phyloP scores from a whole-genome alignment of 2,888 invertebrate species.

The Cheilosia variabilis region DNA sequence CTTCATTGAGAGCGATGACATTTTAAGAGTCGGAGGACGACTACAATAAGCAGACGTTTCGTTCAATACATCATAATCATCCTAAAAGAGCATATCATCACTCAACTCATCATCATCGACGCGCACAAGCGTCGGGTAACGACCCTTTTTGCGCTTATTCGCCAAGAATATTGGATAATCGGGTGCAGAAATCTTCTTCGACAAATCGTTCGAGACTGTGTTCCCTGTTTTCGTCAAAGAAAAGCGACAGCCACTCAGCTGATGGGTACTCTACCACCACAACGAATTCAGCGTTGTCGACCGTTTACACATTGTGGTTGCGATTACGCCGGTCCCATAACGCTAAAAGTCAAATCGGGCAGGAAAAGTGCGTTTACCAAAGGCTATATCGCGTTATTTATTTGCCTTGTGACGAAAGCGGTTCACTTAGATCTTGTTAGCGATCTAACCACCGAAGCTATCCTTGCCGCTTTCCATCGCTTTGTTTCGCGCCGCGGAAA shows the following conservation, averaged over 20 bases:
- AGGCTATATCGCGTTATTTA: constrained; percentile 10
- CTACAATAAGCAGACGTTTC: no score
- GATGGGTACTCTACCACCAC: constrained; percentile 19
- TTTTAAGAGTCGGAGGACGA: no score
- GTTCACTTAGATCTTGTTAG: constrained; percentile 16
- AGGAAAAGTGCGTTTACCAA: constrained; percentile 29
- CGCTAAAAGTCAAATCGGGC: constrained; percentile 36
- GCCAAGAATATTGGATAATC: no score
- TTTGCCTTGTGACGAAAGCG: constrained; percentile 6
- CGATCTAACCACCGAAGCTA: constrained; percentile 7
- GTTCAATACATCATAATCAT: no score
- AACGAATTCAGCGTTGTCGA: constrained; percentile 2
- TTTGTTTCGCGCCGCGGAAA: constrained; percentile 56
- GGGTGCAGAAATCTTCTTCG: no score
- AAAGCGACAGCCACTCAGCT: constrained; percentile 2
- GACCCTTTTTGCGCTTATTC: no score
- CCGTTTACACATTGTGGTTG: constrained; percentile 1
- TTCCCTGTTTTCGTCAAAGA: constrained; percentile 27
- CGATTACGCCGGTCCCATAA: constrained; percentile 27
- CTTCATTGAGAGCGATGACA: no score
- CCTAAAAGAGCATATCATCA: no score
- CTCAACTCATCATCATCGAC: no score
- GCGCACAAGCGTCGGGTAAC: no score
- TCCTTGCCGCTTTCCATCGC: not conserved
- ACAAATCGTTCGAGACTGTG: not conserved